These are phyloP conservation scores for Tenthredo mesomela DNA, from an alignment of 2,888 invertebrate genomes.

Conservation along the genomic window DNA sequence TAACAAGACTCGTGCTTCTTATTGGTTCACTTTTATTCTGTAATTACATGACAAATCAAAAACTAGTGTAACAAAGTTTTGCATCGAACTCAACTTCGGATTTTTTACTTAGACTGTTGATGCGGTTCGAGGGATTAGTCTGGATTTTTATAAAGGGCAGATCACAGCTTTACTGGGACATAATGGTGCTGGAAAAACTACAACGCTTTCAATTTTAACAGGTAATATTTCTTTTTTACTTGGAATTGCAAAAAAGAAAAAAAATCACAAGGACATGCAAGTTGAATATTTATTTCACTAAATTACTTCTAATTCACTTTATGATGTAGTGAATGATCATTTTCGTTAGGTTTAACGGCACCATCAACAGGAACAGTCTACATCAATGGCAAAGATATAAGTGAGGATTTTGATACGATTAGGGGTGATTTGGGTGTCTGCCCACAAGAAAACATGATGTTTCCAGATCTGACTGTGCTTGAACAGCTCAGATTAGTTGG, in stretches of 20 bases:
- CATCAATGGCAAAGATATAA: conserved; percentile 87
- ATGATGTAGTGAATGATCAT: neutral
- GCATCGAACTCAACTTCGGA: neutral
- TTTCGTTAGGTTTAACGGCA: conserved; percentile 83
- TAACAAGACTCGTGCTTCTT: neutral
- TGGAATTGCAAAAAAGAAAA: neutral
- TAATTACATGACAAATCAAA: neutral
- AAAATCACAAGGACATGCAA: neutral
- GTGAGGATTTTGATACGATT: conserved; percentile 83
- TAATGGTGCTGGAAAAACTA: conserved; percentile 93
- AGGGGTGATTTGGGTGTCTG: conserved; percentile 91
- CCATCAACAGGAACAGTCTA: conserved; percentile 86
- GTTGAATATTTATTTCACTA: neutral
- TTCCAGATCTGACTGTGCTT: conserved; percentile 89
- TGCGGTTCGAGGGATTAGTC: conserved; percentile 80
- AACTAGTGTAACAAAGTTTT: neutral
- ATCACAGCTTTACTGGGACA: conserved; percentile 93
- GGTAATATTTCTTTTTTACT: conserved; percentile 72
- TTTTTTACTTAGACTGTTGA: conserved; percentile 65
- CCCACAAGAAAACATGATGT: conserved; percentile 93
- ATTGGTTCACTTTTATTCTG: neutral
- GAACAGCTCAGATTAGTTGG: conserved; percentile 93
- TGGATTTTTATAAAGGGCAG: conserved; percentile 90
- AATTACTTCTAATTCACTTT: neutral
- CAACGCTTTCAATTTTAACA: conserved; percentile 88